Conservation (phyloP, 2,888 invertebrate species). For the Dichetophora obliterata region DNA sequence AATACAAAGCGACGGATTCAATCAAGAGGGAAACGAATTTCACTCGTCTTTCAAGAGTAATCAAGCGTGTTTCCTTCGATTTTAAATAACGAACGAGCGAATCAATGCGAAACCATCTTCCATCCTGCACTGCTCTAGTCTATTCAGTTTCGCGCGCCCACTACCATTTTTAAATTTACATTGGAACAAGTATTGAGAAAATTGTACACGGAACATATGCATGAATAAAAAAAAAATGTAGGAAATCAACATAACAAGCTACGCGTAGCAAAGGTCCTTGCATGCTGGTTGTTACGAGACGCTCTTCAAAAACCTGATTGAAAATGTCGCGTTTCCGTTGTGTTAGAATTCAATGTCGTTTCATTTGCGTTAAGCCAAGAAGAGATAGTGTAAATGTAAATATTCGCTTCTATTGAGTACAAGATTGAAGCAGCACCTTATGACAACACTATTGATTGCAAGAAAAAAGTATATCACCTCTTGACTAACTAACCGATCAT, state of each 20-base stretch:
- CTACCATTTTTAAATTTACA: constrained; percentile 1
- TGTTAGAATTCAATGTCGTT: constrained; percentile 18
- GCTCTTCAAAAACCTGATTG: constrained; percentile 24
- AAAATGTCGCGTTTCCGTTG: constrained; percentile 33
- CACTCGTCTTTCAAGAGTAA: constrained; percentile 46
- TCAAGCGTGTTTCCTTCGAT: constrained; percentile 46
- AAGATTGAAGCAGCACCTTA: neutral
- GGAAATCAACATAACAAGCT: constrained; percentile 30
- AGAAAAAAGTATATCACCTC: neutral
- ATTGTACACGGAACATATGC: constrained; percentile 23
- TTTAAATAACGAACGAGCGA: constrained; percentile 45
- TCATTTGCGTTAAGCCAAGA: constrained; percentile 6
- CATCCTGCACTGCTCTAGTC: neutral
- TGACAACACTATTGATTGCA: constrained; percentile 9
- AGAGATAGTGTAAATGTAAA: neutral
- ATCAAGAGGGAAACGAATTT: constrained; percentile 44
- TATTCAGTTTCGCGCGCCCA: neutral
- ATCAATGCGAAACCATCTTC: constrained; percentile 16
- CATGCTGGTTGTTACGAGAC: constrained; percentile 1
- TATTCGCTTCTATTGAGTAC: neutral
- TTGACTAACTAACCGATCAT: no score
- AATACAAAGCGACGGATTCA: constrained; percentile 7
- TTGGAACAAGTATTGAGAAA: constrained; percentile 20
- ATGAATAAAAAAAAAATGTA: neutral
- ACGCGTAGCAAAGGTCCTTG: neutral